A percentile compares a stretch with the other conserved stretches of the same genome.
These are phyloP conservation scores for Lithophane ornitopus DNA, from an alignment of 2,888 invertebrate genomes.

Conservation along the genomic window DNA sequence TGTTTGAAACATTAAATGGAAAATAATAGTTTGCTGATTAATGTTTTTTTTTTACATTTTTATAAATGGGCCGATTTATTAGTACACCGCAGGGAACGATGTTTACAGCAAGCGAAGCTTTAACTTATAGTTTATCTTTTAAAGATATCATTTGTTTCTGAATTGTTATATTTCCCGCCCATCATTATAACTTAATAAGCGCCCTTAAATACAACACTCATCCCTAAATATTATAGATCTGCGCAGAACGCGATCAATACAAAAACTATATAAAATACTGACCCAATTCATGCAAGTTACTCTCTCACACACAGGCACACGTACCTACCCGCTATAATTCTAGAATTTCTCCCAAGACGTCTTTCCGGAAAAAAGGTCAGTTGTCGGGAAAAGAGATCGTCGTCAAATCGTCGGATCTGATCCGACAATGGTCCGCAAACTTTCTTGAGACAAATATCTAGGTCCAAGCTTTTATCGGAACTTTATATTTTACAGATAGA, in stretches of 20 bases:
- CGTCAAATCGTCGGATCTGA: slow-evolving; percentile 54
- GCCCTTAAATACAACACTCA: neutral
- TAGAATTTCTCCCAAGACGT: slow-evolving; percentile 44
- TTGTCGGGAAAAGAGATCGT: slow-evolving; percentile 51
- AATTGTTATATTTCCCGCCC: neutral
- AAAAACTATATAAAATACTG: slow-evolving; percentile 37
- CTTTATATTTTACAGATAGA: slow-evolving; percentile 50
- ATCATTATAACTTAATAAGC: neutral
- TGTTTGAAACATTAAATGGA: slow-evolving; percentile 5
- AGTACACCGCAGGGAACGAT: neutral
- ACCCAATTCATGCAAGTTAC: slow-evolving; percentile 40
- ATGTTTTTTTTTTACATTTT: no score
- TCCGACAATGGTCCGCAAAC: slow-evolving; percentile 55
- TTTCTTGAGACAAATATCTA: slow-evolving; percentile 55
- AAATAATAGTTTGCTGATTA: neutral
- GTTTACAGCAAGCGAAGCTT: neutral
- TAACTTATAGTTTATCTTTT: neutral
- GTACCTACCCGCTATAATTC: slow-evolving; percentile 30
- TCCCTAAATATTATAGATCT: slow-evolving; percentile 4
- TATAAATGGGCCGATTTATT: neutral
- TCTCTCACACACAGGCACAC: slow-evolving; percentile 21
- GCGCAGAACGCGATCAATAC: slow-evolving; percentile 13
- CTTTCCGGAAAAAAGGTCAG: slow-evolving; percentile 58
- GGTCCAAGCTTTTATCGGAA: slow-evolving; percentile 56
- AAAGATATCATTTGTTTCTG: neutral